Evolutionary conservation across 2,888 invertebrate species (phyloP), one percentile per base, ranked within the genome.

Genomic region (Xanthorhoe spadicearia): DNA sequence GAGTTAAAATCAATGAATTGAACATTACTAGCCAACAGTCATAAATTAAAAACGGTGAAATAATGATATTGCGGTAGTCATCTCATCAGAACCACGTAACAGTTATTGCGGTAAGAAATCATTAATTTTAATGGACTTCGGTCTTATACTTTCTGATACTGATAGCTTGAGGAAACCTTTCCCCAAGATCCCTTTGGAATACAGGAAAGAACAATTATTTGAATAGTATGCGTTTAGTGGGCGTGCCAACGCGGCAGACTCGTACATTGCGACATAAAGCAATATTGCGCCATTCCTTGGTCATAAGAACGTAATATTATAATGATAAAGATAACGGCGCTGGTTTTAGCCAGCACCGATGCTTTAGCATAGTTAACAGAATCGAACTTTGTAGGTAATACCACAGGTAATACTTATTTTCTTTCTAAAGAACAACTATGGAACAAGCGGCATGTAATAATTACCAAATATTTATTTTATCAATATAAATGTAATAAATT

Each of bases 271-370:
- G 81, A 75, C 83, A 83, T 67, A 71, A 68, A 61, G 65, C 64
- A 17, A 23, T 18, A 71, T 86, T 86, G 81, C 85, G 80, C 76
- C 84, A 85, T 67, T 72, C 70, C 64, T 72, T 74, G 77, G 70
- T 74, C 77, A 68, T 71, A 72, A n/a, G 13, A 48, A 77, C 68
- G 72, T 76, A 75, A 78, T 79, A 78, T 79, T 7, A 0, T 79
- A 77, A 75, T 76, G 72, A 80, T 81, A 81, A 77, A 81, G 79
- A 80, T 82, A 81, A 76, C 67, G 66, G 61, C 0, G 23, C 4
- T 4, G 23, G 23, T 4, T 23, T 23, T 23, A 23, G 23, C 23
- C 23, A 23, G 1, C 23, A 23, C 23, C 23, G 23, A 3, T 23
- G 23, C 23, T 23, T 23, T 23, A 3, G 23, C 23, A 23, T 4